Conservation (phyloP, 2,888 invertebrate genomes). For the Cosmia pyralina region DNA sequence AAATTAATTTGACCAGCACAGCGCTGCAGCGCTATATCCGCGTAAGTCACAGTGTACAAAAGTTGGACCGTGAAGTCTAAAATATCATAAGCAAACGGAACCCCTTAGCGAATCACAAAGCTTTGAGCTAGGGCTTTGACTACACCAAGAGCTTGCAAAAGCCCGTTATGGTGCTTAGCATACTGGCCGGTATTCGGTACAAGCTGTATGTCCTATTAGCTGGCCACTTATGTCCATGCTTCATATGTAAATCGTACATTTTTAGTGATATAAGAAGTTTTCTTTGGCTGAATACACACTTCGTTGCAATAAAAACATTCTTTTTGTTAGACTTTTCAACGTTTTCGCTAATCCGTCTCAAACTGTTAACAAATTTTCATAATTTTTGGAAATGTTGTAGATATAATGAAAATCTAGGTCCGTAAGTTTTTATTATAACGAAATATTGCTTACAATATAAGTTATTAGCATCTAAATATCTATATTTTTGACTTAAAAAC, state of each 20-base stretch:
- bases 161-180: constrained; percentile 59
- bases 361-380: background rate
- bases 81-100: constrained; percentile 69
- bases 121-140: constrained; percentile 68
- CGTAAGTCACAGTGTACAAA: constrained; percentile 56
- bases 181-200: constrained; percentile 49
- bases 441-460: too few species aligned
- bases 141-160: constrained; percentile 58
- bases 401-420: too few species aligned
- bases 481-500: too few species aligned
- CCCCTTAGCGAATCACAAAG: constrained; percentile 68
- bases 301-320: background rate
- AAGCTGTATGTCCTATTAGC: constrained; percentile 51
- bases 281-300: background rate
- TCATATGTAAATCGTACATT: constrained; percentile 17
- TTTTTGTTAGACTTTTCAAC: background rate
- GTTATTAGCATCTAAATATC: too few species aligned
- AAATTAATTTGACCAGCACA: constrained; percentile 69
- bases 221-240: constrained; percentile 24
- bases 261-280: constrained; percentile 12
- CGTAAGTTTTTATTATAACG: too few species aligned
- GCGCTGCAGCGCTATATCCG: constrained; percentile 39
- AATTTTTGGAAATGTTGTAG: too few species aligned
- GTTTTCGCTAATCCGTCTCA: background rate
- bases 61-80: constrained; percentile 62